Base-by-base conservation (phyloP, 2,797 vertebrate genomes). In the Acestrorhynchus altus region DNA sequence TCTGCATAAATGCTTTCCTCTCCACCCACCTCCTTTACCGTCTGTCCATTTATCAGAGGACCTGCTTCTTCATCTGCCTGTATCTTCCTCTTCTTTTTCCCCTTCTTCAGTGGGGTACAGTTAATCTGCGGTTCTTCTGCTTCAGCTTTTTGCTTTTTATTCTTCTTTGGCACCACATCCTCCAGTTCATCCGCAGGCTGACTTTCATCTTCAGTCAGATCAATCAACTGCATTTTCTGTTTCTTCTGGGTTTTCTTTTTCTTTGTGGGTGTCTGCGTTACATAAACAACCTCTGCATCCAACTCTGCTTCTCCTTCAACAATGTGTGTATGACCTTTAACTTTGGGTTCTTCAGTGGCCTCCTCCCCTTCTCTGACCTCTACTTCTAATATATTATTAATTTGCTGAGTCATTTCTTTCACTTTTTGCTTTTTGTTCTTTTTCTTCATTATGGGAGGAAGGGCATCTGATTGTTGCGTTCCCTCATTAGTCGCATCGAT, bases 401-500 rank as follows among this genome's bases (percentile, higher is more conserved):
- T 66, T 11, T 12, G 66, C 70, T 18, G n/a, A 31, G 12, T 13
- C 13, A 5, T 63, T 9, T 40, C 47, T 39, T 51, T 64, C 1
- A 0, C 22, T 0, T 10, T 47, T 2, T 64, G 72, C 35, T 72
- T 75, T 26, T 84, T 87, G 65, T 81, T 85, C 51, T 40, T 87
- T 57, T 47, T 82, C 24, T 11, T 87, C 52, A 26, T 20, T 7
- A 15, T 16, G 1, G 15, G 18, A 24, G 12, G 13, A 16, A 2
- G 7, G 4, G 2, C 24, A 20, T 46, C 4, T n/a, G 40, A 39
- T 8, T n/a, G 15, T n/a, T 71, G 47, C 39, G 22, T 9, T 60
- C 40, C n/a, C 9, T 4, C n/a, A 10, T 4, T 35, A 11, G n/a
- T 31, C 8, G 39, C 20, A 5, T 22, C 60, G 22, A 42, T 42